These are phyloP conservation scores for Drosophila pseudoananassae DNA, from an alignment of 1,140 invertebrate genomes.

Conservation along the genomic window DNA sequence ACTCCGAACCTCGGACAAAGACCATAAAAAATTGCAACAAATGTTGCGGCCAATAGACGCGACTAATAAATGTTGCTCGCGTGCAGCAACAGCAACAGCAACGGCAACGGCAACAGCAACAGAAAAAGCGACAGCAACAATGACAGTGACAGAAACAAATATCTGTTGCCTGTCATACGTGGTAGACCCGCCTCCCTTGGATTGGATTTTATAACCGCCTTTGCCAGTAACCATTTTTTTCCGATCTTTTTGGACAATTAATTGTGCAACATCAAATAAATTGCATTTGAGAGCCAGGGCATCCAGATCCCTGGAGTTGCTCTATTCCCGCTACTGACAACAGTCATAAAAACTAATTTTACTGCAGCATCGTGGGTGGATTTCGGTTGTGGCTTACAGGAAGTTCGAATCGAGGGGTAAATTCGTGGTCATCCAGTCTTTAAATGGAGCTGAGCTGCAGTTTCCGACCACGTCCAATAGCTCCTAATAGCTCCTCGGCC, in stretches of 20 bases:
- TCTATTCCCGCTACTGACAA: constrained; percentile 50
- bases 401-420: constrained; percentile 27
- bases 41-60: constrained; percentile 67
- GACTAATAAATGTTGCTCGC: constrained; percentile 71
- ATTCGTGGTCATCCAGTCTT: constrained; percentile 27
- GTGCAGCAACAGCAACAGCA: constrained; percentile 33
- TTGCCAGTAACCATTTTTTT: constrained; percentile 16
- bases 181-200: constrained; percentile 2
- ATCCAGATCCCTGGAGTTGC: constrained; percentile 20
- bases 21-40: constrained; percentile 75
- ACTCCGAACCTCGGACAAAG: constrained; percentile 18
- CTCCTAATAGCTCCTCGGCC: neutral
- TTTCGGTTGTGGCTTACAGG: constrained; percentile 30
- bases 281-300: constrained; percentile 66
- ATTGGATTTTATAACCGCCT: constrained; percentile 29
- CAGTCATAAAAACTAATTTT: constrained; percentile 76
- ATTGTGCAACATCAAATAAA: constrained; percentile 79
- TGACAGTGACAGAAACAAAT: constrained; percentile 59
- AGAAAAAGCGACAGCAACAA: constrained; percentile 32
- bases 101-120: constrained; percentile 19
- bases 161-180: constrained; percentile 47
- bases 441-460: constrained; percentile 18
- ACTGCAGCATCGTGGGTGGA: constrained; percentile 38
- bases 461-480: constrained; percentile 14
- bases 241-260: constrained; percentile 67